Evolutionary conservation across 2,888 invertebrate genomes (phyloP).

Genomic region (Drosophila subquinaria): DNA sequence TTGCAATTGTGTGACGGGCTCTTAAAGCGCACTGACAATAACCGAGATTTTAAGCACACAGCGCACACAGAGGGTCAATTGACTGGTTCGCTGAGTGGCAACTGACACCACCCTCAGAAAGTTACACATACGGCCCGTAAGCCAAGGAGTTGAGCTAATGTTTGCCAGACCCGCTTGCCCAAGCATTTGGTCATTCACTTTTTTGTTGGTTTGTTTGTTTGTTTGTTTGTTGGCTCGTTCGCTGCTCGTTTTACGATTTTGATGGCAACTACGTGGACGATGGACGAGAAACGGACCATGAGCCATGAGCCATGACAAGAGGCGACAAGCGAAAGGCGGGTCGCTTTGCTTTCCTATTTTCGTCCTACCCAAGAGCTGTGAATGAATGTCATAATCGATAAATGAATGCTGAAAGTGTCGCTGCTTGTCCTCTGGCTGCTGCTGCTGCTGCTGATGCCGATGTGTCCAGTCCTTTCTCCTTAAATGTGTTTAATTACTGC

Average conservation of each 20-base stretch:
- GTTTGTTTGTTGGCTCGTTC: slow-evolving; percentile 49
- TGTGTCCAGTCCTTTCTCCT: slow-evolving; percentile 38
- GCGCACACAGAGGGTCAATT: slow-evolving; percentile 37
- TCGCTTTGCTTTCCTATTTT: slow-evolving; percentile 71
- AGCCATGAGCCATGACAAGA: background rate
- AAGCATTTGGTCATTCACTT: background rate
- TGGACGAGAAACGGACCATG: slow-evolving; percentile 2
- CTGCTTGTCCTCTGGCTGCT: slow-evolving; percentile 17
- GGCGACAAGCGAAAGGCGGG: background rate
- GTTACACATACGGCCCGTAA: slow-evolving; percentile 57
- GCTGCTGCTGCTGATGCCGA: slow-evolving; percentile 16
- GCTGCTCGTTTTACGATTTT: slow-evolving; percentile 67
- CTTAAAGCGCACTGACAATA: slow-evolving; percentile 22
- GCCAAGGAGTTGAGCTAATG: slow-evolving; percentile 43
- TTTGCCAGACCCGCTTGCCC: slow-evolving; percentile 20
- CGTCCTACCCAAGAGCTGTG: slow-evolving; percentile 60
- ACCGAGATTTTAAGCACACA: slow-evolving; percentile 21
- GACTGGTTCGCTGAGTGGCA: slow-evolving; percentile 53
- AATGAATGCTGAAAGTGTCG: slow-evolving; percentile 74
- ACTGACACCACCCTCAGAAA: slow-evolving; percentile 42
- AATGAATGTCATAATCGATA: slow-evolving; percentile 81
- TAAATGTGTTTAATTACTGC: slow-evolving; percentile 80
- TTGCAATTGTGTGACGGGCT: slow-evolving; percentile 5
- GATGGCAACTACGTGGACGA: slow-evolving; percentile 50
- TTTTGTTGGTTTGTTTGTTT: slow-evolving; percentile 32